phyloP scores from a whole-genome alignment of 1,140 invertebrate genomes.

The Anagrus nilaparvatae region DNA sequence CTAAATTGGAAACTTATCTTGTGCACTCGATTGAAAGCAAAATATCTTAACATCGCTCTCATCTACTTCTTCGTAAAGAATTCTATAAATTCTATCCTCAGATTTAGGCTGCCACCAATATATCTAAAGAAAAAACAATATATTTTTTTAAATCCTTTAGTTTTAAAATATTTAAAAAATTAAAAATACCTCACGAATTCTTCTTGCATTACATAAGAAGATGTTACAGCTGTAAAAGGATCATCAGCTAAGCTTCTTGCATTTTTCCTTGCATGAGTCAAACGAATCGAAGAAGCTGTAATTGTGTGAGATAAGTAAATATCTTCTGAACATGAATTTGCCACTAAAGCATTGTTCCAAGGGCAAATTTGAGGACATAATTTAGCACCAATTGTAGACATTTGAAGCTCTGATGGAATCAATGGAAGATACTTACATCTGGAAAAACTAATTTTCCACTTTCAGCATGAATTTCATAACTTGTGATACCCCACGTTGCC shows the following conservation, averaged over 20 bases:
- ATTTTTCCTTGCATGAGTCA: constrained; percentile 78
- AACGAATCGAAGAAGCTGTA: constrained; percentile 58
- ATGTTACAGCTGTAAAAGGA: constrained; percentile 80
- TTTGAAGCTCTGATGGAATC: constrained; percentile 61
- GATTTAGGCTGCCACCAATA: constrained; percentile 92
- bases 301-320: constrained; percentile 77
- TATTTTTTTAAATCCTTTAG: not conserved
- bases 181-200: constrained; percentile 65
- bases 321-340: constrained; percentile 83
- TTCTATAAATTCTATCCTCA: constrained; percentile 66
- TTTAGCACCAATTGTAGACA: constrained; percentile 56
- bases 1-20: constrained; percentile 81
- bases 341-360: constrained; percentile 72
- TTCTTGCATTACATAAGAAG: constrained; percentile 96
- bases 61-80: constrained; percentile 94
- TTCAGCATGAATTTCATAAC: constrained; percentile 75
- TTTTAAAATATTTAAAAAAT: no score
- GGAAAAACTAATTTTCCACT: constrained; percentile 84
- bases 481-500: constrained; percentile 86
- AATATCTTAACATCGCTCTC: constrained; percentile 88
- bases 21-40: constrained; percentile 71
- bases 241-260: constrained; percentile 64
- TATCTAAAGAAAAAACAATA: constrained; percentile 48
- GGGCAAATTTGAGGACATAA: constrained; percentile 89
- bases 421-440: constrained; percentile 70